Conservation (phyloP, 2,113 vertebrate species). For the Ondatra zibethicus region DNA sequence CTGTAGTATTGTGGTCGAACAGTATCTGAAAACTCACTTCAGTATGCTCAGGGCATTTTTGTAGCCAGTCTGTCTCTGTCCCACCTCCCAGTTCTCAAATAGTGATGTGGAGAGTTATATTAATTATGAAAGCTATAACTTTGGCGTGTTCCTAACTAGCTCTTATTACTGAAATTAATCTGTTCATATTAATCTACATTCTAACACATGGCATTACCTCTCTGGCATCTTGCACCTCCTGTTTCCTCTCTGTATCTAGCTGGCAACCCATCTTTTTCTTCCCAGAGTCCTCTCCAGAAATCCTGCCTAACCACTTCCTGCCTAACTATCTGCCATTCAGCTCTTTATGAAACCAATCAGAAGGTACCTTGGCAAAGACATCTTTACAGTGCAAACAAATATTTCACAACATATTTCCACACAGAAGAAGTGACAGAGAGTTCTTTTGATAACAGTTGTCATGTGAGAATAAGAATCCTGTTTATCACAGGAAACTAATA, state of each 20-base stretch:
- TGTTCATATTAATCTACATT: neutral
- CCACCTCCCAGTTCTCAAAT: neutral
- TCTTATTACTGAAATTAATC: neutral
- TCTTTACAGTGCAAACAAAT: neutral
- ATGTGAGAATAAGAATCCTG: neutral
- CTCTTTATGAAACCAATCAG: neutral
- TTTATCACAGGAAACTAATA: conserved; percentile 13
- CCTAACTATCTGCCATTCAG: neutral
- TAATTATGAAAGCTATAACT: neutral
- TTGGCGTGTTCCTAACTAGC: neutral
- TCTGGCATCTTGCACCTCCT: neutral
- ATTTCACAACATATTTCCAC: neutral
- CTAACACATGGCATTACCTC: neutral
- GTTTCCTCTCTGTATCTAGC: neutral
- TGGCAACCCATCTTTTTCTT: neutral
- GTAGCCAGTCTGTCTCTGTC: neutral
- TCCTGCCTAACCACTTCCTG: neutral
- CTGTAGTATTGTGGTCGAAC: neutral
- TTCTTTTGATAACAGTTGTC: neutral
- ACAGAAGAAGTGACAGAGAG: neutral
- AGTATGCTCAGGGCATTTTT: neutral
- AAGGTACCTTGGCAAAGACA: neutral
- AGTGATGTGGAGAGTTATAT: neutral
- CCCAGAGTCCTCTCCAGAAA: neutral
- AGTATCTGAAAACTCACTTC: neutral